Conservation (phyloP, 2,113 vertebrate species). For the Tautogolabrus adspersus region DNA sequence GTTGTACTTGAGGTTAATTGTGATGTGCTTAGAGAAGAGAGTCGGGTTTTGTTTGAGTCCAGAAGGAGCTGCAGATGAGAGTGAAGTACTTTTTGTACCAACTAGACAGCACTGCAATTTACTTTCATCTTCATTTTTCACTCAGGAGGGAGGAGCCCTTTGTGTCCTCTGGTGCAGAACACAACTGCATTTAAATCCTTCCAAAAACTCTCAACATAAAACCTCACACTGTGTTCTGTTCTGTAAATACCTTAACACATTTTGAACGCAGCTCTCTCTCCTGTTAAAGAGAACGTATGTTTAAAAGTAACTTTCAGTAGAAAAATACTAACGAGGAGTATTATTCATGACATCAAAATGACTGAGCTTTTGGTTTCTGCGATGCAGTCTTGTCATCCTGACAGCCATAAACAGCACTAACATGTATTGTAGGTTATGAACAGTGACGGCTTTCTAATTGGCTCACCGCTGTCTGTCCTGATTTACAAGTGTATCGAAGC, state of each 20-base stretch:
- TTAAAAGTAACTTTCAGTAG: neutral
- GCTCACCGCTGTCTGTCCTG: constrained; percentile 52
- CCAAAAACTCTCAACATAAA: constrained; percentile 48
- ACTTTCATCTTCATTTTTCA: constrained; percentile 74
- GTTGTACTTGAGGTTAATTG: constrained; percentile 80
- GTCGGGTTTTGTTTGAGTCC: constrained; percentile 61
- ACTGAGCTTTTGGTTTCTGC: constrained; percentile 28
- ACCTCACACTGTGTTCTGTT: constrained; percentile 22
- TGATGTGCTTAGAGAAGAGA: constrained; percentile 66
- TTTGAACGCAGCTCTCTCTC: neutral
- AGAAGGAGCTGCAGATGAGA: constrained; percentile 58
- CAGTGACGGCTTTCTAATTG: constrained; percentile 64
- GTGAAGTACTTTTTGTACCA: constrained; percentile 69
- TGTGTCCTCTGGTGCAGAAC: constrained; percentile 44
- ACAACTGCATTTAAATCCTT: constrained; percentile 67
- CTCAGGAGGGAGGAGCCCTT: constrained; percentile 62
- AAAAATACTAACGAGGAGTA: constrained; percentile 1
- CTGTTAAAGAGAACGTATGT: neutral
- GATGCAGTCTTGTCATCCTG: constrained; percentile 28
- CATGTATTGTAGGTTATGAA: constrained; percentile 49
- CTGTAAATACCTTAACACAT: constrained; percentile 16
- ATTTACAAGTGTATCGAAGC: constrained; percentile 67
- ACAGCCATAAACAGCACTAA: constrained; percentile 41
- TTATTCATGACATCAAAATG: constrained; percentile 12
- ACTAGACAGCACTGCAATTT: constrained; percentile 58